Conservation (phyloP, 2,797 vertebrate genomes). For the Thamnophis elegans region DNA sequence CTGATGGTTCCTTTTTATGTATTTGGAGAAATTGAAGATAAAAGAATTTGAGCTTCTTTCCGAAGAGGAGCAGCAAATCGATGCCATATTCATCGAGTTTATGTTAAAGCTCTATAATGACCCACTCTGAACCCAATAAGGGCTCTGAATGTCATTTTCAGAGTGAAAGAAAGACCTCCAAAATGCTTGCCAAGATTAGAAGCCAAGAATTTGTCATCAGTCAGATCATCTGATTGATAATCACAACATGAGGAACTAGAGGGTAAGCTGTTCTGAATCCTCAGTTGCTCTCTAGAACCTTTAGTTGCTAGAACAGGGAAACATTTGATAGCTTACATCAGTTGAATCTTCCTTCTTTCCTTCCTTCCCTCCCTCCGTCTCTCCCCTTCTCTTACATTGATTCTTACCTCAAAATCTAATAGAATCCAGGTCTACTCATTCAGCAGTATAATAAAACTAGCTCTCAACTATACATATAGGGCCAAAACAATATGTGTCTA, state of each 20-base stretch:
- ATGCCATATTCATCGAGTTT: neutral
- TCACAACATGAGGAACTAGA: neutral
- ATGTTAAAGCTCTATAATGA: neutral
- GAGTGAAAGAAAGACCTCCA: neutral
- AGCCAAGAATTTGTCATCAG: neutral
- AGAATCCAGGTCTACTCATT: neutral
- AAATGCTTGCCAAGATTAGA: neutral
- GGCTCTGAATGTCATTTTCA: neutral
- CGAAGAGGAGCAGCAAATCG: neutral
- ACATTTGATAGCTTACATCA: neutral
- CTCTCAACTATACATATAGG: neutral
- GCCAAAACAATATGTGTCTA: neutral
- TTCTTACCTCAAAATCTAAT: neutral
- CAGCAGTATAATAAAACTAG: neutral
- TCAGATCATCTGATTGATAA: neutral
- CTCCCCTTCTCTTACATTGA: too few species aligned
- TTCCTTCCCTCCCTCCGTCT: too few species aligned
- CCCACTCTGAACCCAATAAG: neutral
- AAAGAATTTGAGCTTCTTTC: neutral
- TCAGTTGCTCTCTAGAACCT: neutral
- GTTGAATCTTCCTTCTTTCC: neutral
- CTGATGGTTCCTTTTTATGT: neutral
- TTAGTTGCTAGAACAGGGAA: neutral
- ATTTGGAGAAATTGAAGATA: neutral
- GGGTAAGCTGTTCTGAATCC: neutral